These are phyloP conservation scores for Diplodus puntazzo DNA, from an alignment of 2,797 vertebrate species.

Conservation along the genomic window DNA sequence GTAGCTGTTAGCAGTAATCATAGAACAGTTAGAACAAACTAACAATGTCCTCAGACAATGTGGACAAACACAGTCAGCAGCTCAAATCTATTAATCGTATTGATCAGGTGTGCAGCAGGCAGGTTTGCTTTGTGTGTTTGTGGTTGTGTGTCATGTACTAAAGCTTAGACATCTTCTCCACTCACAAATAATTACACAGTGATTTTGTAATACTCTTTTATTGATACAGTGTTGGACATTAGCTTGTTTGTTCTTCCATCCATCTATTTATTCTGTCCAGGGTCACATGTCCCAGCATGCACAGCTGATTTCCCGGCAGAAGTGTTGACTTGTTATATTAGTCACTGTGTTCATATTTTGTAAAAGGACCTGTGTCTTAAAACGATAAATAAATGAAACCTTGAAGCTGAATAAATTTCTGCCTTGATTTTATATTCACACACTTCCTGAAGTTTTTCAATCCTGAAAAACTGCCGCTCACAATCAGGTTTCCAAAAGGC, in stretches of 20 bases:
- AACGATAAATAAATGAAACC: no score
- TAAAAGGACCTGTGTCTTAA: no score
- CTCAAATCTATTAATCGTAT: not conserved
- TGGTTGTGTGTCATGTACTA: slow-evolving; percentile 5
- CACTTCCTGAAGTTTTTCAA: no score
- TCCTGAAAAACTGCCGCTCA: no score
- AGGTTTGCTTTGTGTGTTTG: not conserved
- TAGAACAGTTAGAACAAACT: no score
- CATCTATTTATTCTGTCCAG: not conserved
- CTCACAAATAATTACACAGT: not conserved
- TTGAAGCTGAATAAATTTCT: no score
- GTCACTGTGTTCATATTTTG: no score
- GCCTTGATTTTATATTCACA: no score
- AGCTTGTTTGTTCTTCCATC: slow-evolving; percentile 32
- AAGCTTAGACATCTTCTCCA: not conserved
- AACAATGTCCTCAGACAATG: no score
- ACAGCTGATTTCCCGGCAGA: not conserved
- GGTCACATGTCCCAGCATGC: not conserved
- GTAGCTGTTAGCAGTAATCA: no score
- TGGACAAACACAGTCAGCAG: not conserved
- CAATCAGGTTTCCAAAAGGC: not conserved
- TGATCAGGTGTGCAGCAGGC: not conserved
- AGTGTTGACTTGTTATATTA: no score
- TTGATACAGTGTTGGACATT: slow-evolving; percentile 50
- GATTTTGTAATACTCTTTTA: slow-evolving; percentile 45